A percentile compares a stretch with the other conserved stretches of the same genome.
Conservation (phyloP, 2,888 invertebrate species). For the Cryptus armator region DNA sequence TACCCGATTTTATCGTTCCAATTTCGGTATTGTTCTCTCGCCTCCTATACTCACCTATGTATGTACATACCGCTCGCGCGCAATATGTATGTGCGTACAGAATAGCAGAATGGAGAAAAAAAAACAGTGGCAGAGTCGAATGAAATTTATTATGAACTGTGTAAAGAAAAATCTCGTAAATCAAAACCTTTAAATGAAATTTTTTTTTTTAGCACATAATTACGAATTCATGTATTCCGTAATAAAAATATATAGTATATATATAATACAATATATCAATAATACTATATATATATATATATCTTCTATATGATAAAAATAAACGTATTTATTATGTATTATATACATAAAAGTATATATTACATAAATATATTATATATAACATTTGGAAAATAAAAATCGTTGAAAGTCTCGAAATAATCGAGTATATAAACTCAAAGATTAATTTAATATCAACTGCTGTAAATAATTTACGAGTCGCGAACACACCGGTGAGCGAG, state of each 20-base stretch:
- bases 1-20: conserved; percentile 23
- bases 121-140: background rate
- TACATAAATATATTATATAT: too few relatives aligned
- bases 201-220: too few relatives aligned
- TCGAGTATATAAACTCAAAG: background rate
- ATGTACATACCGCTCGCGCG: background rate
- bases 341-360: too few relatives aligned
- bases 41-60: background rate
- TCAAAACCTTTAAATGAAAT: too few relatives aligned
- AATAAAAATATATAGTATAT: background rate
- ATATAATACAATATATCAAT: too few relatives aligned
- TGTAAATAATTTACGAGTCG: background rate
- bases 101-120: conserved; percentile 7
- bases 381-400: too few relatives aligned
- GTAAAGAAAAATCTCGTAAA: too few relatives aligned
- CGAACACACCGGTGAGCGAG: background rate
- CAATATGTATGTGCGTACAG: background rate
- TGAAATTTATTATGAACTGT: too few relatives aligned
- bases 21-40: conserved; percentile 36
- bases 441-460: background rate
- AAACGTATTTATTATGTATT: too few relatives aligned
- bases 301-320: too few relatives aligned
- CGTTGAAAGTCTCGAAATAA: background rate
- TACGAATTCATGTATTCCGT: too few relatives aligned
- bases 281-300: too few relatives aligned